Evolutionary conservation across 2,797 vertebrate genomes (phyloP).

Genomic region (Diplodus puntazzo): DNA sequence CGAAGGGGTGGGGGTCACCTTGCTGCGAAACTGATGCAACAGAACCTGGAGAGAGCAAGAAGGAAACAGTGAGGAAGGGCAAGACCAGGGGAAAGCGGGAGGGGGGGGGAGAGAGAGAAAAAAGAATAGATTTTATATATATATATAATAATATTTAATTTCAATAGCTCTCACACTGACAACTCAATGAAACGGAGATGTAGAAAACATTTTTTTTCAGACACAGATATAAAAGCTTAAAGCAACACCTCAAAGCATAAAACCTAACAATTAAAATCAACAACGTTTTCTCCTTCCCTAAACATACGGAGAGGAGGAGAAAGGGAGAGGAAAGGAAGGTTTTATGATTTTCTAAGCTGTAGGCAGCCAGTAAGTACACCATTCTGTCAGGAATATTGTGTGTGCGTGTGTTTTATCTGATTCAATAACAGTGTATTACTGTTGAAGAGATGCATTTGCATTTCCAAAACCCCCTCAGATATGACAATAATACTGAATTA

Average conservation of each 20-base stretch:
- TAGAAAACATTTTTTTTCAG: background rate
- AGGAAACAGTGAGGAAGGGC: background rate
- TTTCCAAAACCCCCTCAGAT: background rate
- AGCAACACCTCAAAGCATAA: background rate
- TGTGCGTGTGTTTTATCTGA: background rate
- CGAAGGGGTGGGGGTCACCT: conserved; percentile 57
- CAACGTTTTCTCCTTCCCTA: background rate
- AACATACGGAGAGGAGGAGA: background rate
- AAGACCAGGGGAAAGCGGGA: background rate
- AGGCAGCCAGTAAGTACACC: background rate
- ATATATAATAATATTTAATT: background rate
- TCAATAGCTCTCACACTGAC: background rate
- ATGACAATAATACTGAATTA: background rate
- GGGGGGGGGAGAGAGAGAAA: background rate
- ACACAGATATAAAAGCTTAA: background rate
- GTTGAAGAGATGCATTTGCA: background rate
- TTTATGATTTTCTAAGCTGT: background rate
- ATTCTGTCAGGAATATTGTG: background rate
- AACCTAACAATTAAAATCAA: background rate
- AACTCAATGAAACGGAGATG: background rate
- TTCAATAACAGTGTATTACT: background rate
- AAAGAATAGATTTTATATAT: background rate
- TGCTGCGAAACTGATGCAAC: conserved; percentile 68
- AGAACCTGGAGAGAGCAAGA: conserved; percentile 61
- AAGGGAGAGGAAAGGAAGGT: background rate